Conservation (phyloP, 2,888 invertebrate species). For the Lasioglossum oenotherae region DNA sequence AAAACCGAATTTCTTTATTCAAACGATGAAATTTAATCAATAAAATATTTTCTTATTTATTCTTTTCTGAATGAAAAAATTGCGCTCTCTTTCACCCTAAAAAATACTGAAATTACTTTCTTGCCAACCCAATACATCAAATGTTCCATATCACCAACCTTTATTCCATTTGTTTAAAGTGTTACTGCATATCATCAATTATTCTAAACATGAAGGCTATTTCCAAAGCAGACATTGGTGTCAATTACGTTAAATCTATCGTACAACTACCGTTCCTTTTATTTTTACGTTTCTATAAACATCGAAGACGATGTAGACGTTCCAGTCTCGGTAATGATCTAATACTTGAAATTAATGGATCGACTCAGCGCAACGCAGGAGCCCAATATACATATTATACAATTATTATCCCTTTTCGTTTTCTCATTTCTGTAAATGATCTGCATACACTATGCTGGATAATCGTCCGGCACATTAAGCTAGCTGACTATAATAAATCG, state of each 20-base stretch:
- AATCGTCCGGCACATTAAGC: neutral
- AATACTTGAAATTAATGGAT: too few relatives aligned
- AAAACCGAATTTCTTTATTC: too few relatives aligned
- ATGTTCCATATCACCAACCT: neutral
- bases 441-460: neutral
- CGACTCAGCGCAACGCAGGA: neutral
- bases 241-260: neutral
- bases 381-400: slow-evolving; percentile 1
- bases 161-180: neutral
- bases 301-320: neutral
- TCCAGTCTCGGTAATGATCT: neutral
- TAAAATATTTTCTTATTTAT: too few relatives aligned
- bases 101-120: too few relatives aligned
- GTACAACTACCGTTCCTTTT: neutral
- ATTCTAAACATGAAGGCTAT: neutral
- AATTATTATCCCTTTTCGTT: neutral
- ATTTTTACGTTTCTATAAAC: neutral
- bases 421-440: neutral
- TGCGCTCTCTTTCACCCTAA: too few relatives aligned
- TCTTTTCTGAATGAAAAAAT: too few relatives aligned
- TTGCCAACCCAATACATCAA: neutral
- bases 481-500: neutral
- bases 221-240: neutral
- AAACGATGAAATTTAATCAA: too few relatives aligned
- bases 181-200: neutral